These are phyloP conservation scores for Harpegnathos saltator DNA, from an alignment of 1,140 invertebrate genomes.

Conservation along the genomic window DNA sequence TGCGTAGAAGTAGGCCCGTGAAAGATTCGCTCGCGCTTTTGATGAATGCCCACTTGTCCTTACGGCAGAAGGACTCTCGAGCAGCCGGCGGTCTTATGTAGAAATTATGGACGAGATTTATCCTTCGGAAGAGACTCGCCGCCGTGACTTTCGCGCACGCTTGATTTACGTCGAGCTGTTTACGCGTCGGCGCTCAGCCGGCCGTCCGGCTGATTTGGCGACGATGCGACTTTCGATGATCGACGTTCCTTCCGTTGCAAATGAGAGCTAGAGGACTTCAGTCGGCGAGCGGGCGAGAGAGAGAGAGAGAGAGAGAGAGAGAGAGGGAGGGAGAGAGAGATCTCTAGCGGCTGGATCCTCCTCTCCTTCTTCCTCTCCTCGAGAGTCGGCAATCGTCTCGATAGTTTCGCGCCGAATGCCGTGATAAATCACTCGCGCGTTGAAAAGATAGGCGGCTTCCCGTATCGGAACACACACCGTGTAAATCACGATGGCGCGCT, in stretches of 20 bases:
- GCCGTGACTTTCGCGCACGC: background rate
- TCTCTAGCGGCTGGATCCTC: too few relatives aligned
- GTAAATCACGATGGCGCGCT: slow-evolving; percentile 4
- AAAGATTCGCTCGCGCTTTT: slow-evolving; percentile 18
- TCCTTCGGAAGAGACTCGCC: background rate
- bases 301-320: too few relatives aligned
- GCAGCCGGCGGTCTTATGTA: background rate
- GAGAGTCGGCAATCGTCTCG: background rate
- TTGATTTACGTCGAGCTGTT: slow-evolving; percentile 12
- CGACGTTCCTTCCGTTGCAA: background rate
- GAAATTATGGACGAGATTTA: background rate
- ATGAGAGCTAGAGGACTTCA: background rate
- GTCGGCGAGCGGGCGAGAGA: too few relatives aligned
- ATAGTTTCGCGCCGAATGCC: slow-evolving; percentile 7
- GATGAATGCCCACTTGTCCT: slow-evolving; percentile 14
- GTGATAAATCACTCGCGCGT: slow-evolving; percentile 3
- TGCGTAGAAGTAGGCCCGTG: background rate
- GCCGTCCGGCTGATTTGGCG: background rate
- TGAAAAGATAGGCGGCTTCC: slow-evolving; percentile 1
- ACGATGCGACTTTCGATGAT: background rate
- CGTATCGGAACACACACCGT: background rate
- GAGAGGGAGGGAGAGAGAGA: background rate
- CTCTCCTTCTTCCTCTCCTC: too few relatives aligned
- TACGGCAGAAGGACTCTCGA: background rate
- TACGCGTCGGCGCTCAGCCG: background rate